Percentiles rank a stretch among this genome's conserved stretches.
phyloP scores from a whole-genome alignment of 2,888 invertebrate species.

The Thymelicus sylvestris region DNA sequence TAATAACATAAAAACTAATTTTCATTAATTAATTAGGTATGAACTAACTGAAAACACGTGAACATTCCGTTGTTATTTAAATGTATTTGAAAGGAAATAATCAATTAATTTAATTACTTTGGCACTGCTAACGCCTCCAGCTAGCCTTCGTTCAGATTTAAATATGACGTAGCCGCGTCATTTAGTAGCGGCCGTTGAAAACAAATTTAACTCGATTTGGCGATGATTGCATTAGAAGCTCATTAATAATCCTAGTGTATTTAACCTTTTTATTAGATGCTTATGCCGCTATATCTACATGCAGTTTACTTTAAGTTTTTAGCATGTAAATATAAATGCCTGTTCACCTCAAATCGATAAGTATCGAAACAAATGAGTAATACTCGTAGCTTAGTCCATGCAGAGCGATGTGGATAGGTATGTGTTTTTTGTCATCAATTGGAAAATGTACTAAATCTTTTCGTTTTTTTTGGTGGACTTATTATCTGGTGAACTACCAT shows the following conservation, averaged over 20 bases:
- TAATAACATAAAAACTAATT: constrained; percentile 11
- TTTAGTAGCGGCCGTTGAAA: constrained; percentile 65
- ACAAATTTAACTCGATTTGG: constrained; percentile 67
- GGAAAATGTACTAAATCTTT: too few relatives aligned
- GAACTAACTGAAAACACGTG: constrained; percentile 19
- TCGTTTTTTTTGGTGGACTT: too few relatives aligned
- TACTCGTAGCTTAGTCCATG: too few relatives aligned
- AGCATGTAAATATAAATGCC: background rate
- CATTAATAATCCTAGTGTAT: constrained; percentile 10
- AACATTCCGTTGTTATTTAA: constrained; percentile 44
- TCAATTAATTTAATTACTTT: constrained; percentile 77
- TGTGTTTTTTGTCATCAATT: too few relatives aligned
- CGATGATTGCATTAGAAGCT: constrained; percentile 62
- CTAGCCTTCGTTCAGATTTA: constrained; percentile 78
- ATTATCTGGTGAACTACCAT: too few relatives aligned
- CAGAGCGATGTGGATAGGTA: too few relatives aligned
- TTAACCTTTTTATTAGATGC: constrained; percentile 11
- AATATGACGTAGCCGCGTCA: constrained; percentile 68
- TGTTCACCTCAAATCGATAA: too few relatives aligned
- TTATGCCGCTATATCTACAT: background rate
- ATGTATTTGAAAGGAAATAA: constrained; percentile 79
- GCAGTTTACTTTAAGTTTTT: background rate
- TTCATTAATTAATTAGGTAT: constrained; percentile 21
- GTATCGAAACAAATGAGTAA: too few relatives aligned
- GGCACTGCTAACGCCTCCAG: constrained; percentile 74